Evolutionary conservation across 92 coral and sea anemone species (phyloP).

Genomic region (Palythoa caribaeorum): DNA sequence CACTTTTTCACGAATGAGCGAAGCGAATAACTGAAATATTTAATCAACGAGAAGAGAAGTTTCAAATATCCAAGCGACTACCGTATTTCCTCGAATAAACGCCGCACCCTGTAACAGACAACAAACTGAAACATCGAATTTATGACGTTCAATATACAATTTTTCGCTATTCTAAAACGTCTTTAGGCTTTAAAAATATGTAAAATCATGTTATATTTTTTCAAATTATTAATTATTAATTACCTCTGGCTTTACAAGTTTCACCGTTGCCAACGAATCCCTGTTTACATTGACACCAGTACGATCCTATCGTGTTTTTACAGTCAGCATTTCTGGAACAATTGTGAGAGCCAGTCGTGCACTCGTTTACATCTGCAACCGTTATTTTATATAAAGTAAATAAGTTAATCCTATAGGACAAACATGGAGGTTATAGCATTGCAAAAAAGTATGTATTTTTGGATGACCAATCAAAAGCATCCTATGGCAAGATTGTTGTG

Average conservation of each 20-base stretch:
- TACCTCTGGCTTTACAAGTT: slow-evolving; percentile 29
- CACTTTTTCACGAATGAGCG: too few species aligned
- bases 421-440: not conserved
- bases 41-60: too few species aligned
- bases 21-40: too few species aligned
- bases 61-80: too few species aligned
- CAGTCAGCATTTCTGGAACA: slow-evolving; percentile 38
- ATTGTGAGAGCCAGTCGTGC: not conserved
- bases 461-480: not conserved
- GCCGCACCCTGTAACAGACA: too few species aligned
- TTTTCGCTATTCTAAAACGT: not conserved
- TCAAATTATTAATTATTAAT: not conserved
- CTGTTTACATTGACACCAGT: slow-evolving; percentile 31
- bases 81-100: too few species aligned
- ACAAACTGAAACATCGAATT: too few species aligned
- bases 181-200: not conserved
- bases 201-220: not conserved
- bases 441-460: not conserved
- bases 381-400: not conserved
- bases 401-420: not conserved
- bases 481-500: not conserved
- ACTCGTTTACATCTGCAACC: slow-evolving; percentile 46
- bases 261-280: slow-evolving; percentile 41
- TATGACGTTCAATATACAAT: too few species aligned
- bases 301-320: slow-evolving; percentile 32